phyloP scores from a whole-genome alignment of 2,888 invertebrate species.

The Eustalomyia histrio region DNA sequence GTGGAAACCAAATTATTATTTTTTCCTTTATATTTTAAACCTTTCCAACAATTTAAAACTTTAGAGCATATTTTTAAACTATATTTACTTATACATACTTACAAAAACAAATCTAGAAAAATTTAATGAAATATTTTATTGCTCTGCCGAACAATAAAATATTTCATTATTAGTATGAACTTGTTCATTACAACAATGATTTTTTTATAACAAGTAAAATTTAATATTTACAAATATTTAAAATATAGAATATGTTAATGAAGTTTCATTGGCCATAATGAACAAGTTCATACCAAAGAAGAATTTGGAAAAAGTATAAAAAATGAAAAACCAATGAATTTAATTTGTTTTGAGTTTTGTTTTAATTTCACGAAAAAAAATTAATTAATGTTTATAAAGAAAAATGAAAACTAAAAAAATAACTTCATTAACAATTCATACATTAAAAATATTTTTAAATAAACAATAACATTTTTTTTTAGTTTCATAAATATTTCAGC shows the following conservation, averaged over 20 bases:
- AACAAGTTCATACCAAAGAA: constrained; percentile 52
- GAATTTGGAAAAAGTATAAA: constrained; percentile 30
- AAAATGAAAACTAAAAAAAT: constrained; percentile 40
- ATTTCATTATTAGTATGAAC: constrained; percentile 47
- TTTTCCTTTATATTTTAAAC: too few relatives aligned
- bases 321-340: constrained; percentile 68
- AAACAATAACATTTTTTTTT: constrained; percentile 37
- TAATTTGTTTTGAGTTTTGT: constrained; percentile 64
- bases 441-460: constrained; percentile 49
- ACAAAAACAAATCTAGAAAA: constrained; percentile 35
- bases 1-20: too few relatives aligned
- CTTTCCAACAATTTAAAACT: too few relatives aligned
- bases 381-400: constrained; percentile 61
- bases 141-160: constrained; percentile 11
- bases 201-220: constrained; percentile 4
- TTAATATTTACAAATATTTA: constrained; percentile 33
- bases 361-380: constrained; percentile 63
- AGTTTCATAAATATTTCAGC: constrained; percentile 35
- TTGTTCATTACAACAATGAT: constrained; percentile 53
- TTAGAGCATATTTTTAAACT: too few relatives aligned
- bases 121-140: constrained; percentile 13
- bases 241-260: constrained; percentile 56
- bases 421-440: constrained; percentile 66
- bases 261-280: constrained; percentile 58
- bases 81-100: constrained; percentile 21